Percentiles rank a stretch among this genome's conserved stretches.
phyloP scores from a whole-genome alignment of 2,797 vertebrate genomes.

The Clarias laeviceps region DNA sequence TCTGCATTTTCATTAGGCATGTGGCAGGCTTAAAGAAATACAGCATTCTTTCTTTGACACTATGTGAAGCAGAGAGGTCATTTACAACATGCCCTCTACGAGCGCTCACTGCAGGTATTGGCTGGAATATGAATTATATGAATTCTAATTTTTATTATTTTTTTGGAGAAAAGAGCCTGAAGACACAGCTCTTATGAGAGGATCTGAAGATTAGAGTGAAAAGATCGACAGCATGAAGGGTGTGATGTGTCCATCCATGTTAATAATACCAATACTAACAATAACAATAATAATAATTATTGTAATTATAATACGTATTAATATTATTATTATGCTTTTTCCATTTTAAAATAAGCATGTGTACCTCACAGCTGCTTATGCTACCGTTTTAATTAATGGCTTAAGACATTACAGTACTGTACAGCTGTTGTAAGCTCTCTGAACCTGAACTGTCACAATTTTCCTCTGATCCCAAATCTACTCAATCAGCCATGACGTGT shows the following conservation, averaged over 20 bases:
- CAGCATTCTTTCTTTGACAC: slow-evolving; percentile 60
- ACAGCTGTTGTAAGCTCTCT: slow-evolving; percentile 3
- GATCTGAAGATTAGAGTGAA: neutral
- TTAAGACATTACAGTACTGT: neutral
- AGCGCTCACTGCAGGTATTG: slow-evolving; percentile 46
- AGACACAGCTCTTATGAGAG: neutral
- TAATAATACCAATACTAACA: neutral
- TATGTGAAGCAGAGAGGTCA: slow-evolving; percentile 49
- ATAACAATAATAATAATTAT: neutral
- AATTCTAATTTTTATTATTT: neutral
- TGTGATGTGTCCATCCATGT: neutral
- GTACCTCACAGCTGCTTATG: neutral
- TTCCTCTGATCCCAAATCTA: neutral
- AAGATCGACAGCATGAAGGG: neutral
- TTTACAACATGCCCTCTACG: slow-evolving; percentile 39
- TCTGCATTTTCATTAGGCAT: slow-evolving; percentile 82
- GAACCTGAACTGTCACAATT: neutral
- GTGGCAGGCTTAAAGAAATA: slow-evolving; percentile 80
- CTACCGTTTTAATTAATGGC: neutral
- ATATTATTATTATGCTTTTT: neutral
- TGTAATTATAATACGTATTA: neutral
- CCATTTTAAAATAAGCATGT: neutral
- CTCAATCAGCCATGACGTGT: neutral
- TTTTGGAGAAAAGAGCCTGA: neutral
- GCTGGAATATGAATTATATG: slow-evolving; percentile 50